Percentiles rank a stretch among this genome's conserved stretches.
Evolutionary conservation across 2,113 vertebrate genomes (phyloP).

Genomic region (Brachyhypopomus gauderio): DNA sequence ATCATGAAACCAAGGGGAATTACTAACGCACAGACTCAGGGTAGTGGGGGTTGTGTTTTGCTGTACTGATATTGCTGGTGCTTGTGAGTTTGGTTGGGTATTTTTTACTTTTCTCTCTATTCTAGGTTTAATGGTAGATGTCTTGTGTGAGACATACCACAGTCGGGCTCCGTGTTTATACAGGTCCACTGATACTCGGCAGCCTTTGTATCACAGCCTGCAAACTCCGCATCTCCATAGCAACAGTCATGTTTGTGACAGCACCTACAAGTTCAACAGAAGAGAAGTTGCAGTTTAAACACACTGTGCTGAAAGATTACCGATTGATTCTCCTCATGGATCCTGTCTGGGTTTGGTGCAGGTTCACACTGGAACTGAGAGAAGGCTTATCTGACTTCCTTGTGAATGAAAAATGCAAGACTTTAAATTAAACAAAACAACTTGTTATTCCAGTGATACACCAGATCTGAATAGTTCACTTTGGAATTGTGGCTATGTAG

Average conservation of each 20-base stretch:
- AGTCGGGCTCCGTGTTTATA: constrained; percentile 68
- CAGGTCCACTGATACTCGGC: constrained; percentile 73
- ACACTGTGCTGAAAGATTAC: too few relatives aligned
- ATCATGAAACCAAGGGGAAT: constrained; percentile 16
- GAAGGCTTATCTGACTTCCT: not conserved
- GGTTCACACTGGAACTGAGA: too few relatives aligned
- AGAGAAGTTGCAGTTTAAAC: not conserved
- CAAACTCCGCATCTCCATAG: constrained; percentile 72
- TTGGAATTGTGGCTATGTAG: too few relatives aligned
- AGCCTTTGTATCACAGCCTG: constrained; percentile 73
- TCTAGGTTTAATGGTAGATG: not conserved
- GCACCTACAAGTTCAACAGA: constrained; percentile 67
- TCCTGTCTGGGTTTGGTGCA: too few relatives aligned
- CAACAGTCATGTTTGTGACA: constrained; percentile 82
- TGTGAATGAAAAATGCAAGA: not conserved
- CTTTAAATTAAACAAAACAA: not conserved
- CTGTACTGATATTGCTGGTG: not conserved
- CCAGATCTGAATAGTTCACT: too few relatives aligned
- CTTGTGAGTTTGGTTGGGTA: not conserved
- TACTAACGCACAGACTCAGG: constrained; percentile 23
- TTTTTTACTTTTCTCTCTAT: not conserved
- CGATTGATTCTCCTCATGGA: too few relatives aligned
- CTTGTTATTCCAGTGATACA: too few relatives aligned
- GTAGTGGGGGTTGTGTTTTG: not conserved
- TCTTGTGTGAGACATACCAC: constrained; percentile 65